Evolutionary conservation across 2,113 vertebrate species (phyloP).

Genomic region (Pandion haliaetus): DNA sequence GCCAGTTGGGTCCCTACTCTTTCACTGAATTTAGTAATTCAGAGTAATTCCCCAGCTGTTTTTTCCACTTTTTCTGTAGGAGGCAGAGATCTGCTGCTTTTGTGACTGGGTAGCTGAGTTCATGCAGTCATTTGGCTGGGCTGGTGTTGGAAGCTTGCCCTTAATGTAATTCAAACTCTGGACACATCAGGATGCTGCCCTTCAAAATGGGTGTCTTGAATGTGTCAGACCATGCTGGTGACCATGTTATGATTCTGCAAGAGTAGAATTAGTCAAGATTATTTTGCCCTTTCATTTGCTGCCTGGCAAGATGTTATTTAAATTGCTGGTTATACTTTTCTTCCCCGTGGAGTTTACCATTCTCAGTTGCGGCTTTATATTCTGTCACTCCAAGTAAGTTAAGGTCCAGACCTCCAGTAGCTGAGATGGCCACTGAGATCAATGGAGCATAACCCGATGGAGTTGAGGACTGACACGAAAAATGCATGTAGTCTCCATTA

Average conservation of each 20-base stretch:
- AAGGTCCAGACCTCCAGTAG: not conserved
- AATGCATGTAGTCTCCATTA: accelerated
- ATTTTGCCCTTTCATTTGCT: not conserved
- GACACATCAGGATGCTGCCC: not conserved
- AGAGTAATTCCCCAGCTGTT: not conserved
- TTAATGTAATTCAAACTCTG: not conserved
- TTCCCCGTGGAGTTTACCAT: not conserved
- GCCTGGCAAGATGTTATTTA: not conserved
- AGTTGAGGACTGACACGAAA: not conserved
- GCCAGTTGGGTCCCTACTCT: not conserved
- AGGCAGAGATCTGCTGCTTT: not conserved
- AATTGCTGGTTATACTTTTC: not conserved
- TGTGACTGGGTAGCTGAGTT: not conserved
- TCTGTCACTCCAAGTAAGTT: not conserved
- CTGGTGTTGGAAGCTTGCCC: not conserved
- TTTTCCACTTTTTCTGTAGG: not conserved
- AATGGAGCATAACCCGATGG: not conserved
- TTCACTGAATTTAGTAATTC: not conserved
- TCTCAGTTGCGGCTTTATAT: not conserved
- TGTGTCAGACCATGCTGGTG: not conserved
- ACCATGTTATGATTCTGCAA: not conserved
- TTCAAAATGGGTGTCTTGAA: not conserved
- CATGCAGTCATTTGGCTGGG: not conserved
- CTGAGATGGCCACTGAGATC: not conserved
- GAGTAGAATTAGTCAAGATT: not conserved